These are phyloP conservation scores for Datnioides undecimradiatus DNA, from an alignment of 2,113 vertebrate species.

Conservation along the genomic window DNA sequence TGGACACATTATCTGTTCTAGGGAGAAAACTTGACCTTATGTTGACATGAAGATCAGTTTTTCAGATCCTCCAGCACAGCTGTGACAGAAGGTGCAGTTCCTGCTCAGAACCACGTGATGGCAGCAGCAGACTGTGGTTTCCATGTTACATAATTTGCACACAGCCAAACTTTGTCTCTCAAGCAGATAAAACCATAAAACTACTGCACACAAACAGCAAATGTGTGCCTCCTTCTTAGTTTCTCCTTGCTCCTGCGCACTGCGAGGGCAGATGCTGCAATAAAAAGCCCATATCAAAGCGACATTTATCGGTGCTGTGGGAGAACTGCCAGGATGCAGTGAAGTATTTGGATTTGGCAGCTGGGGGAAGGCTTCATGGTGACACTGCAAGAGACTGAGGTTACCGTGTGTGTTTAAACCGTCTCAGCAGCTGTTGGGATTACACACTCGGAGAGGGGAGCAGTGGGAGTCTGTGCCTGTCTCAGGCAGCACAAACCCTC, in stretches of 20 bases:
- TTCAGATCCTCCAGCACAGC: background rate
- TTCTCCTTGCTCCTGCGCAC: background rate
- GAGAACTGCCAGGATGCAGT: slow-evolving; percentile 15
- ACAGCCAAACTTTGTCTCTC: background rate
- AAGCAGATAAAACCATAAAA: slow-evolving; percentile 26
- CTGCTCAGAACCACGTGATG: slow-evolving; percentile 43
- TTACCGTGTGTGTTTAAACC: slow-evolving; percentile 31
- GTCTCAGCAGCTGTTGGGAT: slow-evolving; percentile 46
- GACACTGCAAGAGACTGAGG: slow-evolving; percentile 14
- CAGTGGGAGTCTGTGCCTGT: background rate
- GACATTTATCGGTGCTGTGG: background rate
- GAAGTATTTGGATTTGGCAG: slow-evolving; percentile 32
- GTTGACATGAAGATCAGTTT: background rate
- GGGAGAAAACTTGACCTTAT: background rate
- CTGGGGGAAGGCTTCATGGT: background rate
- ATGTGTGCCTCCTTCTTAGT: background rate
- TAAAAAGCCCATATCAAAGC: slow-evolving; percentile 6
- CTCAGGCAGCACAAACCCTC: background rate
- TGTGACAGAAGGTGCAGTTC: slow-evolving; percentile 14
- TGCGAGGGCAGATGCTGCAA: background rate
- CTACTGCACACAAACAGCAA: background rate
- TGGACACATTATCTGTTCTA: background rate
- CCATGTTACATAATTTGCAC: slow-evolving; percentile 27
- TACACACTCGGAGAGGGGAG: slow-evolving; percentile 18
- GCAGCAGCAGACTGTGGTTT: slow-evolving; percentile 30